Percentiles rank a stretch among this genome's conserved stretches.
Conservation (phyloP, 2,888 invertebrate species). For the Pristionchus japonicus region DNA sequence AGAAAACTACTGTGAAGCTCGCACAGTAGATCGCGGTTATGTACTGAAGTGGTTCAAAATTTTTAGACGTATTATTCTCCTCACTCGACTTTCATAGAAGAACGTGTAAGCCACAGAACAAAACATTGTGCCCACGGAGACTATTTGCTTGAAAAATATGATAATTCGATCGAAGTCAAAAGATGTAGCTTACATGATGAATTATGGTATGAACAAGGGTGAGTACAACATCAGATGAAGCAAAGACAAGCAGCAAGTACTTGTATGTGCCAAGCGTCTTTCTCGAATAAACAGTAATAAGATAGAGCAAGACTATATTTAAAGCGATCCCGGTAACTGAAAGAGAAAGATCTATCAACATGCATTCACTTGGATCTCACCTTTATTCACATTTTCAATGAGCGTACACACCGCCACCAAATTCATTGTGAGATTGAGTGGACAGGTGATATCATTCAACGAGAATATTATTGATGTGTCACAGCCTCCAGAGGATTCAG, state of each 20-base stretch:
- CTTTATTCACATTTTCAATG: neutral
- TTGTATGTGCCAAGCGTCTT: neutral
- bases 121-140: neutral
- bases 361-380: neutral
- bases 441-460: too few relatives aligned
- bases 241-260: neutral
- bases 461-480: too few relatives aligned
- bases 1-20: neutral
- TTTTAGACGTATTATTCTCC: neutral
- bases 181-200: neutral
- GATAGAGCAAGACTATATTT: neutral
- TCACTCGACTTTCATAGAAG: neutral
- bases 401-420: neutral
- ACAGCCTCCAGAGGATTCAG: too few relatives aligned
- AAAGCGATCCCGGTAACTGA: neutral
- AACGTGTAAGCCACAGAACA: neutral
- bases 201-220: neutral
- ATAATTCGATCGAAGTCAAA: too few relatives aligned
- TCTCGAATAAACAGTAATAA: neutral
- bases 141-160: neutral
- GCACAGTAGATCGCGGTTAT: neutral
- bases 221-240: neutral
- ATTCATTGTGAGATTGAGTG: too few relatives aligned
- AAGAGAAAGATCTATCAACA: neutral
- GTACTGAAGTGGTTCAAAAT: neutral